These are phyloP conservation scores for fruit fly (Drosophila melanogaster) DNA, from an alignment of 1,140 invertebrate species.

Conservation along the genomic window Release_6_plus_ISO1_MT NT_033777.3:5850001-5850500, in stretches of 20 bases:
- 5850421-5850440: slow-evolving; percentile 30
- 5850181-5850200: slow-evolving; percentile 48
- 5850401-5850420: slow-evolving; percentile 61
- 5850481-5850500: slow-evolving; percentile 12
- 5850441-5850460: slow-evolving; percentile 48
- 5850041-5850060: slow-evolving; percentile 72
- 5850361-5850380: slow-evolving; percentile 29
- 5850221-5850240: slow-evolving; percentile 32
- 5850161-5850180: slow-evolving; percentile 79
- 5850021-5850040: slow-evolving; percentile 76
- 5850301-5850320: slow-evolving; percentile 40
- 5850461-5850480: slow-evolving; percentile 55
- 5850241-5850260: slow-evolving; percentile 67
- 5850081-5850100: slow-evolving; percentile 75
- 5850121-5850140: slow-evolving; percentile 30
- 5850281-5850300: slow-evolving; percentile 42
- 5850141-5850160: slow-evolving; percentile 59
- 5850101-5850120: slow-evolving; percentile 66
- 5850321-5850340: slow-evolving; percentile 45
- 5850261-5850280: slow-evolving; percentile 71
- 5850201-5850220: slow-evolving; percentile 48
- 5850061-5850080: slow-evolving; percentile 60
- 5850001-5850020: slow-evolving; percentile 68
- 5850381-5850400: slow-evolving; percentile 44
- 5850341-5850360: slow-evolving; percentile 33